Conservation (phyloP, 2,113 vertebrate genomes). For the Bungarus multicinctus region DNA sequence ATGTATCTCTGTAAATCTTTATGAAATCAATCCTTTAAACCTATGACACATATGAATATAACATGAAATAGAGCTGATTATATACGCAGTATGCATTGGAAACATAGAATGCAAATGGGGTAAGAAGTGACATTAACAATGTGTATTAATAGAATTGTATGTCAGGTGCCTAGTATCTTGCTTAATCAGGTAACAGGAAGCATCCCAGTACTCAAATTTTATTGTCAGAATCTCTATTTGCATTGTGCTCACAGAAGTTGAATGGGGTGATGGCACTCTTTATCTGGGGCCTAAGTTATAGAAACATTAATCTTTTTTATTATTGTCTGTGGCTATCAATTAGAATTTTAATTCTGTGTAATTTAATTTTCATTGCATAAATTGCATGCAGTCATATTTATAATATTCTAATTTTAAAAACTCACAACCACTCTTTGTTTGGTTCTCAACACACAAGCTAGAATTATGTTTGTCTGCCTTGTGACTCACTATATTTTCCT, state of each 20-base stretch:
- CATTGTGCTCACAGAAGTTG: background rate
- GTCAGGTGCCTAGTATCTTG: background rate
- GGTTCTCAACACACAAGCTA: background rate
- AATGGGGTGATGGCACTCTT: background rate
- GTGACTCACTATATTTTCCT: background rate
- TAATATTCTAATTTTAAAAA: background rate
- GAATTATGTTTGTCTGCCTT: background rate
- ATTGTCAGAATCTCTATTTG: background rate
- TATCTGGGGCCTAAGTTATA: background rate
- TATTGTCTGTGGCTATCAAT: background rate
- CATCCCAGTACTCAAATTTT: conserved; percentile 16
- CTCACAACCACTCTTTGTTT: background rate
- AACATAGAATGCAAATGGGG: background rate
- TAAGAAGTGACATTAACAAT: background rate
- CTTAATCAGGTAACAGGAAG: background rate
- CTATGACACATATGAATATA: background rate
- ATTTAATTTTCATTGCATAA: background rate
- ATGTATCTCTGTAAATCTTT: background rate
- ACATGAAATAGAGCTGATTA: too few relatives aligned
- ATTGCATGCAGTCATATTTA: background rate
- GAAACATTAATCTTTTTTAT: background rate
- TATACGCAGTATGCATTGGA: background rate
- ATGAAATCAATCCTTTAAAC: background rate
- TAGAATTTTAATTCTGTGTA: background rate
- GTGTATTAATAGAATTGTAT: background rate